Base-by-base conservation (phyloP, 2,888 invertebrate species). In the Sclerodermus sp. region DNA sequence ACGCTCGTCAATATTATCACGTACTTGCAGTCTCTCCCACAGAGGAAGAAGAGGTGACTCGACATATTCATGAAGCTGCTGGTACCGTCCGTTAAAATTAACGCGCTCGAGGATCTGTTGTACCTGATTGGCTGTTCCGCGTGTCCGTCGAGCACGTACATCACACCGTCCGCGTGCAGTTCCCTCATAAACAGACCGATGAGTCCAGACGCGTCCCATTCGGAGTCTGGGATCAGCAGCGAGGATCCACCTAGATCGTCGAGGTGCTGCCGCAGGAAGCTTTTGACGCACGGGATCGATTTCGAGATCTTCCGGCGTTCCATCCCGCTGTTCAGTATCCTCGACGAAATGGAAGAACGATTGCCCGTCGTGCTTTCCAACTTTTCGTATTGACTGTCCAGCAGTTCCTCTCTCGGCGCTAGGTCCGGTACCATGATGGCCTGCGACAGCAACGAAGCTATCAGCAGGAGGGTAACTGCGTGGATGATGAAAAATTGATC, bases 1-100 rank as follows among this genome's bases (percentile, higher is more conserved):
- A 13, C 3, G 2, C 18, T 40, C 1, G 53, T 58, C 32, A 65
- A 8, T n/a, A 66, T 46, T 14, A 64, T 15, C 9, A 62, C 42
- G 32, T 58, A 68, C 2, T 44, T 42, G 47, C 72, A 70, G 1
- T 56, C 56, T 1, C 55, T 46, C 1, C 53, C 56, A 23, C 70
- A 71, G 1, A 67, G 49, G 8, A 61, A 23, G 3, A 59, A 15
- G 6, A 60, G 14, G 23, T 53, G 39, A 1, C 34, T 39, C 12
- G 45, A 14, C 3, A 49, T 38, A 3, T 47, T 47, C 1, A 43
- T 31, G 8, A 71, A 16, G 18, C 52, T 51, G n/a, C 2, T 30
- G 4, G 47, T 45, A 29, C 60, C 56, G n/a, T 56, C 36, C 29
- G 58, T 16, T n/a, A 69, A 32, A 14, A 71, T 34, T 6, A 71